These are phyloP conservation scores for Brienomyrus longianalis DNA, from an alignment of 2,113 vertebrate genomes.

Conservation along the genomic window DNA sequence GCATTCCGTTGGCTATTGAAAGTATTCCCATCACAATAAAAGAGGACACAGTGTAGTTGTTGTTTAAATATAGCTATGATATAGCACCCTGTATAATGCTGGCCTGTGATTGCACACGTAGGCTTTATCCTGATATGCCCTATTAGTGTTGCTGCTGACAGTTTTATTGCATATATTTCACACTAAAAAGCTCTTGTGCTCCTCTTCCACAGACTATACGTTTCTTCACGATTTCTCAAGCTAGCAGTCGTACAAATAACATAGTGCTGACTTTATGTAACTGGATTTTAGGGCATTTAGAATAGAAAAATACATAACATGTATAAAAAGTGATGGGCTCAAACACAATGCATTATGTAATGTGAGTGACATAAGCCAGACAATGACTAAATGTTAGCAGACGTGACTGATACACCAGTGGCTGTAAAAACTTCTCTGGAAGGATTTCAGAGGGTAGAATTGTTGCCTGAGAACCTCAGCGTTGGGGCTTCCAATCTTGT, in stretches of 20 bases:
- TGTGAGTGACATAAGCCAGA: neutral
- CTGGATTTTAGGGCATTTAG: neutral
- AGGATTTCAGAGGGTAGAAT: too few species aligned
- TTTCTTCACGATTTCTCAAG: neutral
- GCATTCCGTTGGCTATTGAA: neutral
- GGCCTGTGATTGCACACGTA: neutral
- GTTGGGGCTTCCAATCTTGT: neutral
- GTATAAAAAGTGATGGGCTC: neutral
- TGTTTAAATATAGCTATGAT: neutral
- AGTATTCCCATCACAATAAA: conserved; percentile 1
- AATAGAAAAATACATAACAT: neutral
- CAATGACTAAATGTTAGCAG: neutral
- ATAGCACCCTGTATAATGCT: neutral
- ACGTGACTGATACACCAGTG: neutral
- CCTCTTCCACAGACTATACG: neutral
- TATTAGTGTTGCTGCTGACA: neutral
- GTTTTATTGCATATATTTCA: conserved; percentile 9
- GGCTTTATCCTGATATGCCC: neutral
- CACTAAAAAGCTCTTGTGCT: neutral
- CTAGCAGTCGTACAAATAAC: neutral
- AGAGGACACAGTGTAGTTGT: neutral
- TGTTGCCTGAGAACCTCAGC: neutral
- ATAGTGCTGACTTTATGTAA: neutral
- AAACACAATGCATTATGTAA: neutral
- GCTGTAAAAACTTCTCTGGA: neutral